Percentiles rank a stretch among this genome's conserved stretches.
phyloP scores from a whole-genome alignment of 2,888 invertebrate species.

The Eilema caniola region DNA sequence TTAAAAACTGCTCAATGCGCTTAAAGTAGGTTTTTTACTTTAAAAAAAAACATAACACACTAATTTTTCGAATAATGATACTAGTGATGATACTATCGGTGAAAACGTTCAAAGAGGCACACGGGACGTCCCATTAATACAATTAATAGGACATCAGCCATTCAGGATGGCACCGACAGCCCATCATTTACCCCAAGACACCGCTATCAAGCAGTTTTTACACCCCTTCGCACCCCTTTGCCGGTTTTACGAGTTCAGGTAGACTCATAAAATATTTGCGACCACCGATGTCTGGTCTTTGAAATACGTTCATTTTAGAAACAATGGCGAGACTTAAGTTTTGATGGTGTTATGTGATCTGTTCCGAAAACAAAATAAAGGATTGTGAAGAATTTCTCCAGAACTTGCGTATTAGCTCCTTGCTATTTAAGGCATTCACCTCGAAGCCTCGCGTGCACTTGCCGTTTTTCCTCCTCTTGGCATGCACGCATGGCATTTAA shows the following conservation, averaged over 20 bases:
- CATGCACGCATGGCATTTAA: background rate
- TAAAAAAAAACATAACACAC: background rate
- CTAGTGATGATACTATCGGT: background rate
- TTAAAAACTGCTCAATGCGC: no score
- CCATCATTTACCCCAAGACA: slow-evolving; percentile 38
- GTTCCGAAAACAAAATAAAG: background rate
- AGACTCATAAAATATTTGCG: slow-evolving; percentile 42
- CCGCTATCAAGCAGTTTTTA: slow-evolving; percentile 53
- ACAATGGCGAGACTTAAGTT: background rate
- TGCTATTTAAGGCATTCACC: no score
- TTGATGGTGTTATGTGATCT: background rate
- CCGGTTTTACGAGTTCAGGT: slow-evolving; percentile 52
- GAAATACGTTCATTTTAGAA: slow-evolving; percentile 22
- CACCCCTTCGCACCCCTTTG: slow-evolving; percentile 42
- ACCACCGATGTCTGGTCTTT: slow-evolving; percentile 39
- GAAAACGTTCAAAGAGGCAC: slow-evolving; percentile 1
- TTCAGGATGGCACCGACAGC: slow-evolving; percentile 19
- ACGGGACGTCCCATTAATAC: slow-evolving; percentile 21
- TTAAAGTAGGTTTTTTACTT: no score
- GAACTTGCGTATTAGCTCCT: no score
- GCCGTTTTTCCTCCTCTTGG: no score
- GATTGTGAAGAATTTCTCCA: no score
- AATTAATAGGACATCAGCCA: slow-evolving; percentile 36
- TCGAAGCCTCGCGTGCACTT: no score
- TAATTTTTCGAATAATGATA: background rate